Evolutionary conservation across 2,888 invertebrate genomes (phyloP).

Genomic region (Spodoptera picta): DNA sequence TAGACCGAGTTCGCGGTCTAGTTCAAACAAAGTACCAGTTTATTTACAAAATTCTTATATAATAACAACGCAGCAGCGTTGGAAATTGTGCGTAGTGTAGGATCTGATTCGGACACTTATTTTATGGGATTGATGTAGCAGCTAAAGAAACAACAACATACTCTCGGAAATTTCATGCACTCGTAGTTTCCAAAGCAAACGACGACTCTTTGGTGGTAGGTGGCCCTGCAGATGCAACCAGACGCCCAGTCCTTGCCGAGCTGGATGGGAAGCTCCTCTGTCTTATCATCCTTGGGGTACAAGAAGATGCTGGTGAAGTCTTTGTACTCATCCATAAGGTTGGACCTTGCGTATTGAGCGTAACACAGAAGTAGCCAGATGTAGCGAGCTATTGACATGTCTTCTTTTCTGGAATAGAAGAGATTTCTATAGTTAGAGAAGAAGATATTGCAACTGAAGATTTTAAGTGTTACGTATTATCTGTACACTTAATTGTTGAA

Average conservation of each 20-base stretch:
- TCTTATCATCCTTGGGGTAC: slow-evolving; percentile 64
- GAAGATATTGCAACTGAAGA: not conserved
- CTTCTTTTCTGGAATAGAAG: slow-evolving; percentile 31
- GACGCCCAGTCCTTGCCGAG: slow-evolving; percentile 75
- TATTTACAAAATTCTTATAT: too few species aligned
- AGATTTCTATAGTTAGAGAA: not conserved
- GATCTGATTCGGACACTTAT: too few species aligned
- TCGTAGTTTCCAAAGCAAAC: slow-evolving; percentile 88
- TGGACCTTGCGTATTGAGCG: slow-evolving; percentile 72
- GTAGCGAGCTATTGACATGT: slow-evolving; percentile 71
- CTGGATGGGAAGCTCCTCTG: slow-evolving; percentile 70
- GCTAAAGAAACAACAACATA: slow-evolving; percentile 42
- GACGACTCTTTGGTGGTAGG: slow-evolving; percentile 66
- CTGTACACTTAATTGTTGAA: too few species aligned
- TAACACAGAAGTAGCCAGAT: slow-evolving; percentile 81
- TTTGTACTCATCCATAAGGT: slow-evolving; percentile 75
- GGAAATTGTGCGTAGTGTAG: too few species aligned
- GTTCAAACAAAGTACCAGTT: too few species aligned
- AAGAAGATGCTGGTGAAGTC: slow-evolving; percentile 67
- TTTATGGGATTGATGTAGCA: not conserved
- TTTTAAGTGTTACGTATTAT: too few species aligned
- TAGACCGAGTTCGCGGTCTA: too few species aligned
- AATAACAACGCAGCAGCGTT: too few species aligned
- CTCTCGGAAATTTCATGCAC: slow-evolving; percentile 85
- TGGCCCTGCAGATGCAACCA: slow-evolving; percentile 87